These are phyloP conservation scores for Drosophila ustulata DNA, from an alignment of 2,888 invertebrate species.

Conservation along the genomic window DNA sequence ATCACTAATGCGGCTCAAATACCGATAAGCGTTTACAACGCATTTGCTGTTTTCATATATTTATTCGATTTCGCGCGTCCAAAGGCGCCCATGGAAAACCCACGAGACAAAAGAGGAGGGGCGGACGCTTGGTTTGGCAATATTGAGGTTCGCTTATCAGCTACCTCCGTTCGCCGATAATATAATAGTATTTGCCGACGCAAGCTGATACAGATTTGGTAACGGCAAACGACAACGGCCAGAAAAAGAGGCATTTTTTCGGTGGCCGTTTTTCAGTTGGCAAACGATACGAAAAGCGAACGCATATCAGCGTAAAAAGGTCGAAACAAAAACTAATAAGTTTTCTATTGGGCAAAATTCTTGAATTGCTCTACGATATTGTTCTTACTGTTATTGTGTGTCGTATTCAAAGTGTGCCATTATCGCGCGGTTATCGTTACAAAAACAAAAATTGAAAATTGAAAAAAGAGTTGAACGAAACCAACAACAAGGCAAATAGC, in stretches of 20 bases:
- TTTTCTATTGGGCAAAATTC: conserved; percentile 36
- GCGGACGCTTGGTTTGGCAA: conserved; percentile 34
- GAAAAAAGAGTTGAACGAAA: conserved; percentile 2
- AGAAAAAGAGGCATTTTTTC: conserved; percentile 31
- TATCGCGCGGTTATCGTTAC: conserved; percentile 48
- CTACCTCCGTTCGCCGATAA: conserved; percentile 52
- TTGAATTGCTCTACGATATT: conserved; percentile 29
- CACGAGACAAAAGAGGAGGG: not conserved
- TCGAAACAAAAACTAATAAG: conserved; percentile 49
- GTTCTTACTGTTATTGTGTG: conserved; percentile 12
- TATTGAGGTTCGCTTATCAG: conserved; percentile 59
- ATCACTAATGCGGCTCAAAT: conserved; percentile 60
- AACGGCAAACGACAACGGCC: conserved; percentile 31
- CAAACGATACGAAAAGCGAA: conserved; percentile 76
- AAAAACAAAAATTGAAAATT: conserved; percentile 45
- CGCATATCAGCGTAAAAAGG: conserved; percentile 56
- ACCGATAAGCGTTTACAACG: conserved; percentile 55
- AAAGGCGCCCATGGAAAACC: conserved; percentile 8
- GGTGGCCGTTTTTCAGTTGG: conserved; percentile 56
- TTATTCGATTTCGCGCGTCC: conserved; percentile 26
- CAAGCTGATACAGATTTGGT: conserved; percentile 57
- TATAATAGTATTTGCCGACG: conserved; percentile 58
- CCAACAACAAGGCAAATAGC: conserved; percentile 13
- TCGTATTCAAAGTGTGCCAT: conserved; percentile 48
- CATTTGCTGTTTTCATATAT: conserved; percentile 6